Conservation (phyloP, 2,797 vertebrate genomes). For the Pyrocephalus nanus region DNA sequence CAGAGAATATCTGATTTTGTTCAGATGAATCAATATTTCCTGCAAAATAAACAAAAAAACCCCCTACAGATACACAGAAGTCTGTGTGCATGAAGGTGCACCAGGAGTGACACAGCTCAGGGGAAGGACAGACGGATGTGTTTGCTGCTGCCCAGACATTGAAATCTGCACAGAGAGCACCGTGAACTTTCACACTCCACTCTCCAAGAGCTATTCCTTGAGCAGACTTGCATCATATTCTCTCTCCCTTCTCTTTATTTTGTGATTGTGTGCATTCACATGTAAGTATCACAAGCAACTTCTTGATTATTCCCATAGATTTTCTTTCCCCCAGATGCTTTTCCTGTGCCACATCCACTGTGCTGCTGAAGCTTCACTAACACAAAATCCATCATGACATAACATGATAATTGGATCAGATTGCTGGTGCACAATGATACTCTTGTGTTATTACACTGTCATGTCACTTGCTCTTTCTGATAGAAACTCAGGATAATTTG, state of each 20-base stretch:
- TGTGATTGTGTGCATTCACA: neutral
- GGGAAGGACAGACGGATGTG: neutral
- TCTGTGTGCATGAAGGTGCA: neutral
- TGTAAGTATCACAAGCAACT: neutral
- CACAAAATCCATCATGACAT: conserved; percentile 9
- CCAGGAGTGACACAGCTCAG: neutral
- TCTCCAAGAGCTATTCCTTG: neutral
- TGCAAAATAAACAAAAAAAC: neutral
- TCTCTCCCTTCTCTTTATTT: neutral
- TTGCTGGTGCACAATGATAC: neutral
- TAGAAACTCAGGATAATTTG: neutral
- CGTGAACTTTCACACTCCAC: neutral
- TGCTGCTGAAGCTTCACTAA: conserved; percentile 18
- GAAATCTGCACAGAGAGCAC: neutral
- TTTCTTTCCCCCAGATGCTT: neutral
- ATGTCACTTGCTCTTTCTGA: neutral
- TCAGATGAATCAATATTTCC: conserved; percentile 4
- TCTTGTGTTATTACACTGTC: neutral
- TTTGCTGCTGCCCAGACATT: neutral
- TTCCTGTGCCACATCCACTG: neutral
- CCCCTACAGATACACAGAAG: neutral
- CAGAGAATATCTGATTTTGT: neutral
- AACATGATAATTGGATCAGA: neutral
- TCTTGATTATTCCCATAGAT: neutral
- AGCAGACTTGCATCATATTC: neutral